Conservation (phyloP, 2,113 vertebrate genomes). For the Oxyura jamaicensis region DNA sequence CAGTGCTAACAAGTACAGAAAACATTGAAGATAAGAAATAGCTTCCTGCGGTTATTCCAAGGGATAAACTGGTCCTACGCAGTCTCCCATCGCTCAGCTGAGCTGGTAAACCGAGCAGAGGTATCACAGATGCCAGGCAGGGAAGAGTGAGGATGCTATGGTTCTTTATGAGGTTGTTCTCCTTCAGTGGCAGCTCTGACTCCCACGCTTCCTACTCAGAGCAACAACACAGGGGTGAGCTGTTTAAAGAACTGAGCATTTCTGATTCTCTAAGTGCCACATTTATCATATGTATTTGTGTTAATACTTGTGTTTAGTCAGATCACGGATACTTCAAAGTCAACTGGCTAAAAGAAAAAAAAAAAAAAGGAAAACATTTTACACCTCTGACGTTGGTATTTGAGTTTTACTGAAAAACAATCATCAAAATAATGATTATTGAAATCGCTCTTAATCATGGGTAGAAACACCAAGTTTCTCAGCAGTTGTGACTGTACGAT, state of each 20-base stretch:
- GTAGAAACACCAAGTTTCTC: background rate
- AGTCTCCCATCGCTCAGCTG: background rate
- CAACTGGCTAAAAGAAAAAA: background rate
- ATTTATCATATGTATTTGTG: background rate
- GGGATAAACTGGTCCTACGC: fast-evolving
- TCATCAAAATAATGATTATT: background rate
- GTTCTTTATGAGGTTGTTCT: background rate
- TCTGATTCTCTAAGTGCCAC: background rate
- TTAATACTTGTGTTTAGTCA: background rate
- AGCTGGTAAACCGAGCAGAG: background rate
- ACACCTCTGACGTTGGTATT: fast-evolving
- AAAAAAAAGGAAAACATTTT: background rate
- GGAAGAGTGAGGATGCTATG: background rate
- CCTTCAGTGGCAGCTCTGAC: background rate
- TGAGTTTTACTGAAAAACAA: background rate
- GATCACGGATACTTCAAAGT: background rate
- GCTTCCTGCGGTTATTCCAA: background rate
- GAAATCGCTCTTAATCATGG: background rate
- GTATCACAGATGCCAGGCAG: background rate
- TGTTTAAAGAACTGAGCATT: background rate
- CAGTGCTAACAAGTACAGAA: background rate
- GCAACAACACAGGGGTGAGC: background rate
- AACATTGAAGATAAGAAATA: background rate
- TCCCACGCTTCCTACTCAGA: background rate
- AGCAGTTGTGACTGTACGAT: background rate